Evolutionary conservation across 1,140 invertebrate species (phyloP), one percentile per base, ranked within the genome.

Genomic region (Eumeta japonica): DNA sequence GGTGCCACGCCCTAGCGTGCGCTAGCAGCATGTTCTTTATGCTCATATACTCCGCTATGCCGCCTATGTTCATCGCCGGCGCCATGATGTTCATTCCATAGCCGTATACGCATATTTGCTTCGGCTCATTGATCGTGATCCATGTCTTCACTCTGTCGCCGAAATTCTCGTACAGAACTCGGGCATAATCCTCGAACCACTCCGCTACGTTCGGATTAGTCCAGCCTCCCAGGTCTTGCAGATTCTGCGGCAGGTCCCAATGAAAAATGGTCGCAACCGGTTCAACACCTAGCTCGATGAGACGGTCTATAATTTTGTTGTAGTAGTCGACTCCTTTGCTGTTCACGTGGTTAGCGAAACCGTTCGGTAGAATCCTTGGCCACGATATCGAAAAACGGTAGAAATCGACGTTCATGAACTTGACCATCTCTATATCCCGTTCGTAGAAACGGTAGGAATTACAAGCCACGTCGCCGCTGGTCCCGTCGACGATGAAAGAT

Each of bases 361-460:
- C 77, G 16, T 50, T 62, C 1, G 80, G 78, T 0, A 81, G 46
- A 3, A 82, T 47, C 19, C 81, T 48, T 0, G 77, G 27, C 80
- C 80, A 81, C 2, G 76, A 73, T 37, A 81, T 62, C 0, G 79
- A 81, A 45, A 81, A 79, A 17, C 79, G 62, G 47, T 81, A 82
- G 37, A 54, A 61, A 35, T 61, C 20, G 0, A 79, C 63, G 0
- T 68, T 72, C 16, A 81, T 19, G 12, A 77, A 50, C 40, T 67
- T 67, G 0, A 81, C 46, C 30, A 81, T 48, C 29, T 66, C 40
- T 0, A 86, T 63, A 53, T 87, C 85, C 19, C 79, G 66, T 35
- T 70, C 50, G 56, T 79, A 82, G 15, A 74, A 62, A 43, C 84
- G 55, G 54, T 85, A 86, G 16, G 81, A 83, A 58, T 85, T 76